Percentiles rank a stretch among this genome's conserved stretches.
phyloP scores from a whole-genome alignment of 2,888 invertebrate species.

The Leistus spinibarbis region DNA sequence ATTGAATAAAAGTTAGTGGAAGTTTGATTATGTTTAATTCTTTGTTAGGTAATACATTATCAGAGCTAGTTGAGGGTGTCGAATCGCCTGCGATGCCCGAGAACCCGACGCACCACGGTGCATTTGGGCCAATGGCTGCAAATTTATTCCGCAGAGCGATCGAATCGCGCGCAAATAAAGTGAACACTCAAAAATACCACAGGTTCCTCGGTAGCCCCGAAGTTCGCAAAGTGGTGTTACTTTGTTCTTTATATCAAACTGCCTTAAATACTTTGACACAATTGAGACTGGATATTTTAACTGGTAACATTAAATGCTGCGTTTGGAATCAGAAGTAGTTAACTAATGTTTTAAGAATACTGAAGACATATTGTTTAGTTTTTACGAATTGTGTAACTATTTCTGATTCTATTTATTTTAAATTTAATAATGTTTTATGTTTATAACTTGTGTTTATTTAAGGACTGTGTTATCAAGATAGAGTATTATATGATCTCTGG shows the following conservation, averaged over 20 bases:
- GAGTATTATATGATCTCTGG: conserved; percentile 90
- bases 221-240: conserved; percentile 80
- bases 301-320: conserved; percentile 64
- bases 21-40: too few relatives aligned
- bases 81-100: conserved; percentile 52
- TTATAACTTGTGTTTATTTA: conserved; percentile 45
- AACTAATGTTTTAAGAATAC: neutral
- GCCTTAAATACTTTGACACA: conserved; percentile 89
- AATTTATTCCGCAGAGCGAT: conserved; percentile 67
- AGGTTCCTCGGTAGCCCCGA: conserved; percentile 82
- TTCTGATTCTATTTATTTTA: too few relatives aligned
- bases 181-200: conserved; percentile 68
- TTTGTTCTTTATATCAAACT: conserved; percentile 91
- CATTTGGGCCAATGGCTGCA: conserved; percentile 53
- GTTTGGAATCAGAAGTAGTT: conserved; percentile 19
- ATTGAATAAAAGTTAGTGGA: too few relatives aligned
- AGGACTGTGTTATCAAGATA: conserved; percentile 94
- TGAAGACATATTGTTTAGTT: too few relatives aligned
- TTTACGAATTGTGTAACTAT: too few relatives aligned
- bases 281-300: conserved; percentile 88
- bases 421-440: conserved; percentile 5
- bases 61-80: conserved; percentile 58
- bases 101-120: conserved; percentile 54
- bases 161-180: conserved; percentile 65
- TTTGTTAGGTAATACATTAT: conserved; percentile 59